Evolutionary conservation across 2,113 vertebrate species (phyloP).

Genomic region (Semicossyphus pulcher): DNA sequence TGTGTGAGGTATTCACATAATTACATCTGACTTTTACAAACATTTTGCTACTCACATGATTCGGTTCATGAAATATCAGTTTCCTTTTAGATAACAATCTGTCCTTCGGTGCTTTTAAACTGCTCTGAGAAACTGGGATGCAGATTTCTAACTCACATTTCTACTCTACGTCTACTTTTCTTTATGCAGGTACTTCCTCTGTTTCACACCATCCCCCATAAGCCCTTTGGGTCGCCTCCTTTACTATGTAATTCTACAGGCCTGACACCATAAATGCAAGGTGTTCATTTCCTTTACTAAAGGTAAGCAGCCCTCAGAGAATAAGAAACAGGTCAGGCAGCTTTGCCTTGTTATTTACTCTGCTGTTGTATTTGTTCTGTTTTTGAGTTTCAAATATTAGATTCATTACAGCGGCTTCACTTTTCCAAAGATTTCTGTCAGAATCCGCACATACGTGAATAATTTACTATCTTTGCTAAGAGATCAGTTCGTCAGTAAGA

Average conservation of each 20-base stretch:
- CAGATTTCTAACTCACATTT: background rate
- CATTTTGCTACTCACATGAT: no score
- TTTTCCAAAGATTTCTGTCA: background rate
- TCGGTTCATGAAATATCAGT: no score
- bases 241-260: background rate
- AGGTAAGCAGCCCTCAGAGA: background rate
- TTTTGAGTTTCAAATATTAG: slow-evolving; percentile 2
- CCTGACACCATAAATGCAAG: slow-evolving; percentile 2
- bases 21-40: no score
- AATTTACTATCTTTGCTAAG: background rate
- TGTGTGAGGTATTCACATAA: no score
- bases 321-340: slow-evolving; percentile 28
- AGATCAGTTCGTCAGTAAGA: background rate
- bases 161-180: background rate
- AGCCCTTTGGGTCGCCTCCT: background rate
- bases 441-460: background rate
- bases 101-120: background rate
- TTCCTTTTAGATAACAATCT: no score
- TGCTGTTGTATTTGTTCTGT: slow-evolving; percentile 1
- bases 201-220: slow-evolving; percentile 7
- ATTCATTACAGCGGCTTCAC: background rate
- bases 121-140: background rate
- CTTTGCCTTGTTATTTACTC: slow-evolving; percentile 13
- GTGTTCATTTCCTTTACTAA: background rate
- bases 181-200: background rate